These are phyloP conservation scores for Eupithecia dodoneata DNA, from an alignment of 2,888 invertebrate species.

Conservation along the genomic window DNA sequence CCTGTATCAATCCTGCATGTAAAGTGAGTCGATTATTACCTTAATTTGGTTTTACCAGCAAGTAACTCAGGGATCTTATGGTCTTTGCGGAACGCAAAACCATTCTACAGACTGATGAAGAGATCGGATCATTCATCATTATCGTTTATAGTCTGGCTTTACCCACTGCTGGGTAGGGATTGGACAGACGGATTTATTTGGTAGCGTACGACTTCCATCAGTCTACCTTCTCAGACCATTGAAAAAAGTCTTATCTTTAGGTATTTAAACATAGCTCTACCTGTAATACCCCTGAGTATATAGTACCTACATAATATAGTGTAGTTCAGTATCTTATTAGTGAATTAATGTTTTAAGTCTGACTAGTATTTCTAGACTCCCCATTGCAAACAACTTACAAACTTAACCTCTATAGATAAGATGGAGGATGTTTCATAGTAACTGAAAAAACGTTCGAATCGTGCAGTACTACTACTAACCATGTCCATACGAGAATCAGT, in stretches of 20 bases:
- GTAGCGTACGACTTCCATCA: background rate
- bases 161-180: background rate
- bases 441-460: background rate
- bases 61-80: too few relatives aligned
- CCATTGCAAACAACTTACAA: background rate
- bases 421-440: background rate
- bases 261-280: too few relatives aligned
- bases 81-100: background rate
- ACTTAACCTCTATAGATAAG: background rate
- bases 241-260: background rate
- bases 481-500: constrained; percentile 47
- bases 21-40: background rate
- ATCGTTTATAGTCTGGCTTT: background rate
- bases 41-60: background rate
- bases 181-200: background rate
- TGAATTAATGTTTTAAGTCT: background rate
- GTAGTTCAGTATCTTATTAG: background rate
- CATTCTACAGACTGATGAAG: too few relatives aligned
- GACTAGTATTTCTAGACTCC: background rate
- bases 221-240: background rate
- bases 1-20: background rate
- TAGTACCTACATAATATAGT: background rate
- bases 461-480: constrained; percentile 9
- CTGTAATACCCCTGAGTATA: background rate
- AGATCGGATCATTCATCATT: background rate